Percentiles rank a stretch among this genome's conserved stretches.
phyloP scores from a whole-genome alignment of 2,113 vertebrate genomes.

The Verasper variegatus region DNA sequence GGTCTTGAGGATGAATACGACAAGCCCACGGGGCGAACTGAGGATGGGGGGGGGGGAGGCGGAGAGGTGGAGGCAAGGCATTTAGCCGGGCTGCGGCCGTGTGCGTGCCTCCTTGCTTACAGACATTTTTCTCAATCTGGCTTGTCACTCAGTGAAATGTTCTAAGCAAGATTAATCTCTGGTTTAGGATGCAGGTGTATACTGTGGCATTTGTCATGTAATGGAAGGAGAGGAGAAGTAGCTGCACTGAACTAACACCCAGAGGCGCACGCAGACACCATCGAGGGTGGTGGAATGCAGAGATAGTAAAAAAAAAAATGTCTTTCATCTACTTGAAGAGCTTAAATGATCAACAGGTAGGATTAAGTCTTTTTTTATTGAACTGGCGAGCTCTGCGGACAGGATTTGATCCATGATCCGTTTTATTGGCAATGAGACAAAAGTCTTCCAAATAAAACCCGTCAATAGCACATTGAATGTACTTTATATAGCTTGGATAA shows the following conservation, averaged over 20 bases:
- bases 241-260: constrained; percentile 30
- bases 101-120: constrained; percentile 52
- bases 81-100: constrained; percentile 33
- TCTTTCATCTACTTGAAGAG: constrained; percentile 22
- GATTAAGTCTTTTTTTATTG: constrained; percentile 25
- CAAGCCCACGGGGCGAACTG: constrained; percentile 39
- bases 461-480: neutral
- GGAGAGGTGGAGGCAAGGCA: constrained; percentile 26
- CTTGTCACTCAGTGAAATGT: constrained; percentile 66
- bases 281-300: constrained; percentile 8
- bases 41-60: constrained; percentile 33
- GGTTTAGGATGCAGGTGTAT: constrained; percentile 66
- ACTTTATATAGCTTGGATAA: neutral
- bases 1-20: constrained; percentile 57
- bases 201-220: constrained; percentile 70
- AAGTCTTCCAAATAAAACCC: neutral
- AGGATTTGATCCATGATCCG: neutral
- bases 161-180: constrained; percentile 80
- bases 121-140: constrained; percentile 82
- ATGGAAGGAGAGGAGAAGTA: constrained; percentile 35
- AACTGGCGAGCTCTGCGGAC: neutral
- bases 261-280: neutral
- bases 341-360: constrained; percentile 51
- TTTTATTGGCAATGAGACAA: constrained; percentile 2
- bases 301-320: neutral